Evolutionary conservation across 1,140 invertebrate genomes (phyloP).

Genomic region (Ceratina japonica): DNA sequence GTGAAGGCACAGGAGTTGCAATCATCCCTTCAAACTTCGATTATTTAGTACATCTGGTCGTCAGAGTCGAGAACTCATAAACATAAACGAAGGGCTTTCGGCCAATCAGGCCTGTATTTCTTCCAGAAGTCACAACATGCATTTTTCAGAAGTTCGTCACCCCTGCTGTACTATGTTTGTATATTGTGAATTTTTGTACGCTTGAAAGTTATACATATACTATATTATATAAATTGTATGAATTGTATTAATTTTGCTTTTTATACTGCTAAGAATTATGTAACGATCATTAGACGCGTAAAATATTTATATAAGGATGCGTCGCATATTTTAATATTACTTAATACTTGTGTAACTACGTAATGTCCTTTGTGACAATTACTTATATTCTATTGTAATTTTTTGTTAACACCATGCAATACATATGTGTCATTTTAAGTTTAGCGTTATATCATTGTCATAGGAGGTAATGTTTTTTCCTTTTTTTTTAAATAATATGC

Average conservation of each 20-base stretch:
- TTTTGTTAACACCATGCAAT: neutral
- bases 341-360: constrained; percentile 31
- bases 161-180: constrained; percentile 20
- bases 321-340: neutral
- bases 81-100: too few relatives aligned
- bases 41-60: too few relatives aligned
- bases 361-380: constrained; percentile 1
- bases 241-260: constrained; percentile 6
- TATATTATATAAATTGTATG: constrained; percentile 15
- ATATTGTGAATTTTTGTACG: constrained; percentile 43
- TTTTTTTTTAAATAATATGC: neutral
- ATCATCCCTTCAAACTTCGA: too few relatives aligned
- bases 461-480: constrained; percentile 14
- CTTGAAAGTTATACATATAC: constrained; percentile 31
- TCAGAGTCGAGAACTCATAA: too few relatives aligned
- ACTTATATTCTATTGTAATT: neutral
- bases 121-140: too few relatives aligned
- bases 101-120: too few relatives aligned
- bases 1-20: too few relatives aligned
- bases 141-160: too few relatives aligned
- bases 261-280: neutral
- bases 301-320: neutral
- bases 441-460: neutral
- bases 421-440: constrained; percentile 9
- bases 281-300: neutral